These are phyloP conservation scores for Aphidius colemani DNA, from an alignment of 2,888 invertebrate species.

Conservation along the genomic window DNA sequence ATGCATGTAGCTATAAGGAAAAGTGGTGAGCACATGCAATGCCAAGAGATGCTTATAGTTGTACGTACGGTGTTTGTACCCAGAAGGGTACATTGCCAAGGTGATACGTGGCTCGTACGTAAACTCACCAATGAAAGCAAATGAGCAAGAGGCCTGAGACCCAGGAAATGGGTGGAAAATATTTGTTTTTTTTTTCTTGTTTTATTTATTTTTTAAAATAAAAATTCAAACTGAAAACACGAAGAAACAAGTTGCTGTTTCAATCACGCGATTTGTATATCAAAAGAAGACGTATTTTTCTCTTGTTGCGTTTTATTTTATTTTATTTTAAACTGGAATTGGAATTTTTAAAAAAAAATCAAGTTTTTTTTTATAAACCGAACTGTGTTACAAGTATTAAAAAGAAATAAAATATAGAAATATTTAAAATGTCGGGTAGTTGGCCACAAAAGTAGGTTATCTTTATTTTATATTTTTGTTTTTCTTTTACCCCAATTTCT, in stretches of 20 bases:
- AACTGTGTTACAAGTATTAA: too few relatives aligned
- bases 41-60: conserved; percentile 5
- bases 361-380: too few relatives aligned
- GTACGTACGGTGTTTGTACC: conserved; percentile 15
- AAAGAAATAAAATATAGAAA: too few relatives aligned
- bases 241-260: conserved; percentile 23
- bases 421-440: conserved; percentile 17
- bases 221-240: conserved; percentile 17
- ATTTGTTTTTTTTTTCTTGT: too few relatives aligned
- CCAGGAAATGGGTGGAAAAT: conserved; percentile 22
- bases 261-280: conserved; percentile 17
- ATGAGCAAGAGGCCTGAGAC: not conserved
- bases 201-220: not conserved
- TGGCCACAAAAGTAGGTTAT: conserved; percentile 34
- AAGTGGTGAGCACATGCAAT: conserved; percentile 22
- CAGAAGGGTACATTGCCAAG: conserved; percentile 18
- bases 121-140: conserved; percentile 1
- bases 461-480: conserved; percentile 24
- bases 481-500: conserved; percentile 16
- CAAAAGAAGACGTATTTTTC: not conserved
- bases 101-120: conserved; percentile 23
- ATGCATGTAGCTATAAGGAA: conserved; percentile 24
- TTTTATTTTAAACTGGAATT: too few relatives aligned
- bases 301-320: too few relatives aligned
- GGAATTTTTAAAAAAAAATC: too few relatives aligned